These are phyloP conservation scores for Gallinago solitaria DNA, from an alignment of 2,797 vertebrate genomes.

Conservation along the genomic window DNA sequence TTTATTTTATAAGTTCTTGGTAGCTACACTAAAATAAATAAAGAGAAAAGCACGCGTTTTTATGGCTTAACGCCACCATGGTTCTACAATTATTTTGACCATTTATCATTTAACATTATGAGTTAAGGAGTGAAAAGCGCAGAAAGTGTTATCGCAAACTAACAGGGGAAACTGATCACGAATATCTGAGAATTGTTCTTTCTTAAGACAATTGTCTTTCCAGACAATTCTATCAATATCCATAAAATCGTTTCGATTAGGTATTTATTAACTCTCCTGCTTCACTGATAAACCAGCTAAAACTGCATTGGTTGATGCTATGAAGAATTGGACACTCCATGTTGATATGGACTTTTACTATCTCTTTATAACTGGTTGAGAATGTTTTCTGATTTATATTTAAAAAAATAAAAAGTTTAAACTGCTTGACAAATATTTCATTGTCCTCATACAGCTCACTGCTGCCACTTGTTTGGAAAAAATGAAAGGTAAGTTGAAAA, in stretches of 20 bases:
- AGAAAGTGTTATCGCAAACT: not conserved
- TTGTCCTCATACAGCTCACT: slow-evolving; percentile 17
- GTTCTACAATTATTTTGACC: not conserved
- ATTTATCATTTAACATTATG: not conserved
- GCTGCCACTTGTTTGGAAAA: slow-evolving; percentile 73
- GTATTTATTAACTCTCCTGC: not conserved
- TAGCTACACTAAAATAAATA: not conserved
- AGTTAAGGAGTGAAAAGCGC: not conserved
- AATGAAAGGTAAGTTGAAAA: slow-evolving; percentile 75
- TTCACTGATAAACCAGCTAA: not conserved
- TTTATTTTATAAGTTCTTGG: not conserved
- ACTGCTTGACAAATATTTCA: slow-evolving; percentile 65
- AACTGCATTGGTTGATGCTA: not conserved
- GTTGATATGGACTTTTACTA: not conserved
- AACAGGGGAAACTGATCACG: not conserved
- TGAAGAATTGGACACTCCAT: not conserved
- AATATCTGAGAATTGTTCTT: not conserved
- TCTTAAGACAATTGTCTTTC: not conserved
- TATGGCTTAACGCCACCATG: not conserved
- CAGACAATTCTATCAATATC: not conserved
- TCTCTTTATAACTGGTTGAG: slow-evolving; percentile 4
- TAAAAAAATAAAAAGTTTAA: slow-evolving; percentile 32
- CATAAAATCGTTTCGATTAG: not conserved
- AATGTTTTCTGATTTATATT: slow-evolving; percentile 40
- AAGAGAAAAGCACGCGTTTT: not conserved